Base-by-base conservation (phyloP, 2,888 invertebrate species). In the Ectemnius lituratus region DNA sequence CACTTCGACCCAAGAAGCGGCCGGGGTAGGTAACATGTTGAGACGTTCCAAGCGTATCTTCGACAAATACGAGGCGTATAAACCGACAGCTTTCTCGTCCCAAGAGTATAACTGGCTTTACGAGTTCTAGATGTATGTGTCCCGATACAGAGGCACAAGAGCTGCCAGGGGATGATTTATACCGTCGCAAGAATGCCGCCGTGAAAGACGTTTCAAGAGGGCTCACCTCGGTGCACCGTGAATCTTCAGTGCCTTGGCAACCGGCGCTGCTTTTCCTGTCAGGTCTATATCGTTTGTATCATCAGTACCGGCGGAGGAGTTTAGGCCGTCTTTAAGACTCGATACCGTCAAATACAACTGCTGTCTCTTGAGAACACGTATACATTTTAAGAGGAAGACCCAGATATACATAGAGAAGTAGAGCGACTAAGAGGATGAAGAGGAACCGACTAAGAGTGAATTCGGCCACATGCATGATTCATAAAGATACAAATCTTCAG, bases 401-500 rank as follows among this genome's bases (percentile, higher is more conserved):
- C 23, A 23, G 23, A 23, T 23, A 23, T 23, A 23, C 23, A 2
- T 23, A 23, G 2, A 23, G 23, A 37, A 37, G 8, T 37, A 11
- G 37, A 11, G 52, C 52, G 52, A 52, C n/a, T 2, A 0, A 5
- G 14, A 14, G 52, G 16, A 52, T 52, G 16, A 14, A 14, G 16
- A 6, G 52, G 6, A 47, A 14, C 2, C 2, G n/a, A 47, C 52
- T 52, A 14, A 14, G 16, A 52, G n/a, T 16, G 4, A 14, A 52
- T 16, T 52, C 52, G 52, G 5, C n/a, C n/a, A 13, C 52, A 52
- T 52, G 52, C 52, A 60, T 28, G 23, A 60, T 60, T 60, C 60
- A 60, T 60, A 37, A 60, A 27, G 28, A 28, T 60, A 60, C 37
- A 60, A 60, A 60, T 60, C 37, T 28, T 27, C 5, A 28, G 60